Percentiles rank a stretch among this genome's conserved stretches.
Conservation (phyloP, 1,140 invertebrate genomes). For the Drosophila pandora region DNA sequence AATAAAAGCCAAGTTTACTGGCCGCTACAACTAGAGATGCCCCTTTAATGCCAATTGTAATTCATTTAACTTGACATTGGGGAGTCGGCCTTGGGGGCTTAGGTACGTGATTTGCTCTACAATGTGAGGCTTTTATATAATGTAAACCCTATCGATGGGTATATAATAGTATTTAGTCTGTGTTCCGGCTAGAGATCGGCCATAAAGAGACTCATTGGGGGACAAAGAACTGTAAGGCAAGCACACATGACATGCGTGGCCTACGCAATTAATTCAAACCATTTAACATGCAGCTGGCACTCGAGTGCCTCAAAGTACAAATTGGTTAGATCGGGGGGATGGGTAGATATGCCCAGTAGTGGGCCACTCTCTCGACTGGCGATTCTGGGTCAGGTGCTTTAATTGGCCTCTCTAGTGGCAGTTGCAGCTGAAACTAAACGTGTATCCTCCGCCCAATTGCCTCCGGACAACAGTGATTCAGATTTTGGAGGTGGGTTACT, state of each 20-base stretch:
- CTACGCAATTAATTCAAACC: conserved; percentile 66
- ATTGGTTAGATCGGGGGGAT: conserved; percentile 26
- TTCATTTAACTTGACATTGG: conserved; percentile 28
- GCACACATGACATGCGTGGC: conserved; percentile 72
- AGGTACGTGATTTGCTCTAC: conserved; percentile 35
- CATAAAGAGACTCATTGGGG: background rate
- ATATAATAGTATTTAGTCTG: background rate
- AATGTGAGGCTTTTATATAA: background rate
- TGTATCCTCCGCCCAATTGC: background rate
- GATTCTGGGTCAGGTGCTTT: conserved; percentile 70
- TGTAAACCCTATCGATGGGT: no score
- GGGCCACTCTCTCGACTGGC: conserved; percentile 18
- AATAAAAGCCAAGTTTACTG: no score
- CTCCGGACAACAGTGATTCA: conserved; percentile 13
- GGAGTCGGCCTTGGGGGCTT: conserved; percentile 6
- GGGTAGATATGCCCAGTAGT: background rate
- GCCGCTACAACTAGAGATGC: background rate
- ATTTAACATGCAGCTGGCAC: conserved; percentile 68
- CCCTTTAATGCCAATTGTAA: conserved; percentile 13
- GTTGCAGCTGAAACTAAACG: no score
- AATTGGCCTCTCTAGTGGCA: conserved; percentile 55
- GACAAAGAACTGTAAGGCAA: conserved; percentile 11
- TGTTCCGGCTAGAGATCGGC: conserved; percentile 41
- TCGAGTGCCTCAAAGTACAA: conserved; percentile 46
- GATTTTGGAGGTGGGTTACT: conserved; percentile 28